A percentile compares a stretch with the other conserved stretches of the same genome.
Evolutionary conservation across 2,113 vertebrate genomes (phyloP).

Genomic region (Bungarus multicinctus): DNA sequence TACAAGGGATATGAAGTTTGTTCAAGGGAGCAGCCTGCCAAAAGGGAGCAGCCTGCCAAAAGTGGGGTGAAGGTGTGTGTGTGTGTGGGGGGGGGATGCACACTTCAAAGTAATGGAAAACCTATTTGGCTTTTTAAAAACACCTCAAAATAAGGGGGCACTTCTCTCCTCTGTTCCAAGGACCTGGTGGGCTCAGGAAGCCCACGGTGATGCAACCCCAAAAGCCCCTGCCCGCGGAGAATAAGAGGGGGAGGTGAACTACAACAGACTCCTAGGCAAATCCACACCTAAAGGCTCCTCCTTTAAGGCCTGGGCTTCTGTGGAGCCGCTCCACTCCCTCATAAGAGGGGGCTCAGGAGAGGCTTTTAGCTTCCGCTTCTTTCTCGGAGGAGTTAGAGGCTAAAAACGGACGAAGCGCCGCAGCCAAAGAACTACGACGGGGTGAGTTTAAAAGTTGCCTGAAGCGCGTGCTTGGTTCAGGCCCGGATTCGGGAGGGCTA

Average conservation of each 20-base stretch:
- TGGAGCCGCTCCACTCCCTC: background rate
- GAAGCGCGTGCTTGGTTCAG: background rate
- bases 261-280: background rate
- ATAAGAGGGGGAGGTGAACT: background rate
- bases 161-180: background rate
- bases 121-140: background rate
- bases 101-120: background rate
- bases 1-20: background rate
- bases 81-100: background rate
- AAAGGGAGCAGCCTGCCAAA: background rate
- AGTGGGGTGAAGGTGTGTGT: background rate
- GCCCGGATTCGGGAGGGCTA: background rate
- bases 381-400: background rate
- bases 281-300: background rate
- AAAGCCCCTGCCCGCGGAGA: background rate
- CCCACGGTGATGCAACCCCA: background rate
- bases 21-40: background rate
- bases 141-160: background rate
- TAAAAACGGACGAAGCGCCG: background rate
- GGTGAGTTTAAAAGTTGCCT: background rate
- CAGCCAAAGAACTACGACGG: background rate
- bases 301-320: background rate
- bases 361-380: background rate
- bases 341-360: background rate
- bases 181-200: background rate